phyloP scores from a whole-genome alignment of 2,113 vertebrate genomes.

The Rhodinocichla rosea region DNA sequence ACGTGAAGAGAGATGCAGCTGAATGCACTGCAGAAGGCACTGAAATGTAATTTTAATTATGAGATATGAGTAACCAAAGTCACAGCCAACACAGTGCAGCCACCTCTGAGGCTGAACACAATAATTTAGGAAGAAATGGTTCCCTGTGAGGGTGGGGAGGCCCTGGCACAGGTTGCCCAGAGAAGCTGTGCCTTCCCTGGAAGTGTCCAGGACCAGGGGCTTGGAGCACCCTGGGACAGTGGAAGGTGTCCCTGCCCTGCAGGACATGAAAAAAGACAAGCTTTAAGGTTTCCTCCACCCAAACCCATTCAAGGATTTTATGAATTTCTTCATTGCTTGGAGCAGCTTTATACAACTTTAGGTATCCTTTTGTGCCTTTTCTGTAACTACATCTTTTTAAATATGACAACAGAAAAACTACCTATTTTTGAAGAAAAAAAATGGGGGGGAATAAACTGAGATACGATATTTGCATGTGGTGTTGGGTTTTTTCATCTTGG shows the following conservation, averaged over 20 bases:
- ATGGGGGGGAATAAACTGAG: not conserved
- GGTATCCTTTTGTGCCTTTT: not conserved
- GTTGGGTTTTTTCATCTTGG: not conserved
- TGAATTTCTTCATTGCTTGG: not conserved
- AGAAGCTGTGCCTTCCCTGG: not conserved
- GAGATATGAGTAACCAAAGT: not conserved
- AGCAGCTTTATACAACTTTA: not conserved
- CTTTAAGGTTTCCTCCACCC: not conserved
- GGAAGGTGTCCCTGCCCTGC: not conserved
- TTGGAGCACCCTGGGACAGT: not conserved
- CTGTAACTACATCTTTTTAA: not conserved
- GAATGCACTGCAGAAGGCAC: not conserved
- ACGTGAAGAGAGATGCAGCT: not conserved
- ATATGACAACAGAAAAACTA: not conserved
- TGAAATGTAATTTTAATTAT: constrained; percentile 8
- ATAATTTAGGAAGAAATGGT: not conserved
- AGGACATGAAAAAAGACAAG: not conserved
- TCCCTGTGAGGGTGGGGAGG: not conserved
- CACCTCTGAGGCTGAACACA: not conserved
- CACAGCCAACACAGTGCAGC: not conserved
- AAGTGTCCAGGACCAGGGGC: not conserved
- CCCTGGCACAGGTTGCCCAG: not conserved
- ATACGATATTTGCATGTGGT: not conserved
- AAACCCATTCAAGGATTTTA: not conserved
- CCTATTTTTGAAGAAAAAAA: not conserved